phyloP scores from a whole-genome alignment of 2,888 invertebrate species.

The Tenthredo notha region DNA sequence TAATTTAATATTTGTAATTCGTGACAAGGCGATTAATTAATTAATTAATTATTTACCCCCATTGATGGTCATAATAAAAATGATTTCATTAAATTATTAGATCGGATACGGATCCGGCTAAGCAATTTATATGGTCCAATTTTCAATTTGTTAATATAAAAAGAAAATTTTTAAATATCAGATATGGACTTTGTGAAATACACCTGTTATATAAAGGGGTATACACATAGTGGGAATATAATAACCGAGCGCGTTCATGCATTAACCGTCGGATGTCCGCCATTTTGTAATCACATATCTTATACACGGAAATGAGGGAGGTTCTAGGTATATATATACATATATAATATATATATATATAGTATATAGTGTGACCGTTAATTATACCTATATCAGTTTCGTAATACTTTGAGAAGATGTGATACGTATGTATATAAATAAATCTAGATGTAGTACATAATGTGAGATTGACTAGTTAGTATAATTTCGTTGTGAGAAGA shows the following conservation, averaged over 20 bases:
- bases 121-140: not conserved
- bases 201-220: not conserved
- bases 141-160: not conserved
- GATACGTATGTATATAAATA: not conserved
- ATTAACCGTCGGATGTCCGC: constrained; percentile 75
- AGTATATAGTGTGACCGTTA: too few relatives aligned
- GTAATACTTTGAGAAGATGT: not conserved
- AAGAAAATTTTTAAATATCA: not conserved
- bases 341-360: not conserved
- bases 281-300: constrained; percentile 75
- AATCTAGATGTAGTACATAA: not conserved
- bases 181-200: not conserved
- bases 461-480: not conserved
- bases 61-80: not conserved
- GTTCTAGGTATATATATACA: not conserved
- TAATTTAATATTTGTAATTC: not conserved
- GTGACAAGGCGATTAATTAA: not conserved
- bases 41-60: not conserved
- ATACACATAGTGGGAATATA: constrained; percentile 8
- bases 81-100: not conserved
- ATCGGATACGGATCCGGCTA: too few relatives aligned
- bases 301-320: constrained; percentile 10
- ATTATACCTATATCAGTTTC: not conserved
- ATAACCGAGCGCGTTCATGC: constrained; percentile 69
- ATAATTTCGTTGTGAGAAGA: not conserved